phyloP scores from a whole-genome alignment of 2,113 vertebrate genomes.

The Solenodon paradoxus region DNA sequence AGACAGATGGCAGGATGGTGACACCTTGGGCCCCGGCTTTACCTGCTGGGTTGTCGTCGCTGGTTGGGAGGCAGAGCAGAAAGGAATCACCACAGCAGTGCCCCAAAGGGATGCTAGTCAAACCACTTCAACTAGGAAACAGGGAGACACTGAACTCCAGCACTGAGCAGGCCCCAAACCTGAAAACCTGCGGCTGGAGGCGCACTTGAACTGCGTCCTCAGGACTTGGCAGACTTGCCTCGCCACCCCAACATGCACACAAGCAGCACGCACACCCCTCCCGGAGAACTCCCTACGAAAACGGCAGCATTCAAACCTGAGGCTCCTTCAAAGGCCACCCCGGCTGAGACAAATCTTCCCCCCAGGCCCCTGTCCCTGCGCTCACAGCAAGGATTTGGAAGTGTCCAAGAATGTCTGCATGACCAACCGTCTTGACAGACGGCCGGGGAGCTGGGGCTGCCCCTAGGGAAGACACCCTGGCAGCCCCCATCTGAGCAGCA shows the following conservation, averaged over 20 bases:
- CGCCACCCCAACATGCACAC: rapidly evolving
- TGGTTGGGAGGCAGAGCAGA: not conserved
- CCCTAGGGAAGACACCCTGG: conserved; percentile 80
- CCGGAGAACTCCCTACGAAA: not conserved
- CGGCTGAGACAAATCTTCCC: not conserved
- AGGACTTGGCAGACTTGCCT: not conserved
- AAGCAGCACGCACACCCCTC: not conserved
- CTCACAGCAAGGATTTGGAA: conserved; percentile 49
- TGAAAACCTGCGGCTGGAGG: not conserved
- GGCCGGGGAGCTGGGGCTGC: conserved; percentile 68
- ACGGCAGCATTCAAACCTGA: not conserved
- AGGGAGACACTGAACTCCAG: too few species aligned
- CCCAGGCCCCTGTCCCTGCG: not conserved
- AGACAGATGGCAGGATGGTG: not conserved
- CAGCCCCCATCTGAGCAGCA: conserved; percentile 76
- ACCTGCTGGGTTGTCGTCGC: not conserved
- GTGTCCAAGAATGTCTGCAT: conserved; percentile 75
- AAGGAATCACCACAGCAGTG: not conserved
- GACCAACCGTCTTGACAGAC: conserved; percentile 68
- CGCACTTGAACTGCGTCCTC: not conserved
- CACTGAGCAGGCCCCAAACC: not conserved
- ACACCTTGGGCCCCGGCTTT: rapidly evolving
- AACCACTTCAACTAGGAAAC: not conserved
- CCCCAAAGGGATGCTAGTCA: not conserved
- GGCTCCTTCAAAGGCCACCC: not conserved